Conservation (phyloP, 2,797 vertebrate species). For the Tauraco hartlaubi region DNA sequence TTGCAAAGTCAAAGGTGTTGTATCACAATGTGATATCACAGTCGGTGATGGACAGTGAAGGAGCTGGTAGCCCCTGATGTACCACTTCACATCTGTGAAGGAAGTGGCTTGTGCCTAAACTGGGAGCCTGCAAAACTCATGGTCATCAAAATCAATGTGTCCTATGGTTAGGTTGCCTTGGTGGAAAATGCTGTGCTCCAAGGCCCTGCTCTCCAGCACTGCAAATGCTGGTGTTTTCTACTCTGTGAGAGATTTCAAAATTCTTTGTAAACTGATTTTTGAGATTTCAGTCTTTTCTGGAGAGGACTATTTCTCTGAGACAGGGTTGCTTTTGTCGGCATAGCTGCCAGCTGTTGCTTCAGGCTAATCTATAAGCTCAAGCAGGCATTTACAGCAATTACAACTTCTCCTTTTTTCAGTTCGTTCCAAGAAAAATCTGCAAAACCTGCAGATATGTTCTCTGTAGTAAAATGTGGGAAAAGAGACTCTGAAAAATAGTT, state of each 20-base stretch:
- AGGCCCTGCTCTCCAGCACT: background rate
- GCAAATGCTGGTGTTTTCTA: background rate
- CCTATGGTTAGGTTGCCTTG: rapidly evolving
- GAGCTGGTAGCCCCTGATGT: background rate
- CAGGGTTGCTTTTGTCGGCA: background rate
- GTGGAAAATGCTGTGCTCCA: background rate
- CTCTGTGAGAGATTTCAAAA: background rate
- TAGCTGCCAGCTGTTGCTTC: background rate
- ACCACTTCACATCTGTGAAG: rapidly evolving
- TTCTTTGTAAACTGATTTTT: background rate
- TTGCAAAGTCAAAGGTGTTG: rapidly evolving
- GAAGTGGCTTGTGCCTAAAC: background rate
- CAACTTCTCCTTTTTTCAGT: background rate
- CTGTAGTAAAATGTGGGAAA: background rate
- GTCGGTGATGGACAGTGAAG: background rate
- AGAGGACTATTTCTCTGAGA: background rate
- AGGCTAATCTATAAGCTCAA: background rate
- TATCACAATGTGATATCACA: rapidly evolving
- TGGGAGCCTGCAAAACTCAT: background rate
- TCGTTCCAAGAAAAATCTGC: background rate
- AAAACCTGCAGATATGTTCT: background rate
- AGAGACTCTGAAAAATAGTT: background rate
- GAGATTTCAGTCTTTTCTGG: background rate
- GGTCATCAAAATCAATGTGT: background rate
- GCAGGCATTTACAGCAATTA: background rate